These are phyloP conservation scores for Pelusios castaneus DNA, from an alignment of 2,113 vertebrate genomes.

Conservation along the genomic window DNA sequence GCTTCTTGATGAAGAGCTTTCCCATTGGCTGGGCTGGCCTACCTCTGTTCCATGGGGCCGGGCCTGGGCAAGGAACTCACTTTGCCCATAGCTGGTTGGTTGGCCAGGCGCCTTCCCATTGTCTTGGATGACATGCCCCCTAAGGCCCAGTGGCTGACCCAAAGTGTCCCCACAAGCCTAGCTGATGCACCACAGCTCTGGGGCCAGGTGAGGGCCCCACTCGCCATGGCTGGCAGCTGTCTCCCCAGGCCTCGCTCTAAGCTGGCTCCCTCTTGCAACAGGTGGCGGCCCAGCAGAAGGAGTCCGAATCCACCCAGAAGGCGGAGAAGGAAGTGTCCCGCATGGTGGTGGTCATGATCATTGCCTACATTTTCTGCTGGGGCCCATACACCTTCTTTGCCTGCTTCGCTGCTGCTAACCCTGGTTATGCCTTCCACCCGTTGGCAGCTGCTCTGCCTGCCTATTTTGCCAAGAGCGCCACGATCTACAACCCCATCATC, in stretches of 20 bases:
- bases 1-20: not conserved
- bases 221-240: too few relatives aligned
- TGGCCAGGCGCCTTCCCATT: not conserved
- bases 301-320: conserved; percentile 92
- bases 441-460: conserved; percentile 85
- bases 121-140: not conserved
- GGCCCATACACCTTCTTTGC: conserved; percentile 87
- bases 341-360: conserved; percentile 90
- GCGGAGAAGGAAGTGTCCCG: conserved; percentile 90
- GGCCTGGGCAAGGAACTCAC: not conserved
- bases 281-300: conserved; percentile 91
- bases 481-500: conserved; percentile 91
- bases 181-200: too few relatives aligned
- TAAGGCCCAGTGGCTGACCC: not conserved
- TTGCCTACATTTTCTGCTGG: conserved; percentile 85
- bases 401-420: conserved; percentile 85
- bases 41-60: too few relatives aligned
- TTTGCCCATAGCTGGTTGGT: not conserved
- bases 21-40: not conserved
- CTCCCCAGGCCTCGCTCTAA: not conserved
- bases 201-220: not conserved
- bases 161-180: too few relatives aligned
- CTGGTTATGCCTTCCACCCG: conserved; percentile 89
- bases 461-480: conserved; percentile 92
- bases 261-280: conserved; percentile 33